A percentile compares a stretch with the other conserved stretches of the same genome.
Conservation (phyloP, 2,113 vertebrate genomes). For the Grallaria varia region DNA sequence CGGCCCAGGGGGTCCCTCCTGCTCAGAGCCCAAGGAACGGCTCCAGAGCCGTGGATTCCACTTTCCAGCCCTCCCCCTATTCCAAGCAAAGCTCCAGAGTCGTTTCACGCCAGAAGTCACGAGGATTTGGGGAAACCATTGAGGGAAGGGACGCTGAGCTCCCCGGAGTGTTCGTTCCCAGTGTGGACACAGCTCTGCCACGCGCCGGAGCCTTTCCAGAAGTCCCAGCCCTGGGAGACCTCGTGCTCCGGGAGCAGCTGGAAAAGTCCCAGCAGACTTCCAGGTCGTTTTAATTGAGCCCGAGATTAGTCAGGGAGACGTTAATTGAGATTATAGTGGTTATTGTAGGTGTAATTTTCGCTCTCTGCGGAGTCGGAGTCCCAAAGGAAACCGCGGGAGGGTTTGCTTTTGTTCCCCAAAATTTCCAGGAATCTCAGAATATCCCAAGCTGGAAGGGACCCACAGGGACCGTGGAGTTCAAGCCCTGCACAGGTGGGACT, state of each 20-base stretch:
- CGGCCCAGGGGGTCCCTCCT: rapidly evolving
- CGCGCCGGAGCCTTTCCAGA: neutral
- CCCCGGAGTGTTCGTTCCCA: neutral
- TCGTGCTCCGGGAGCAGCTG: neutral
- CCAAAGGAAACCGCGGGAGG: rapidly evolving
- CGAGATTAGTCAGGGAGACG: neutral
- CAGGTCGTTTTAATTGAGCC: neutral
- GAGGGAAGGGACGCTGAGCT: neutral
- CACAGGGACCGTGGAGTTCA: neutral
- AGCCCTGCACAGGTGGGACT: rapidly evolving
- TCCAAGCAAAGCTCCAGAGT: neutral
- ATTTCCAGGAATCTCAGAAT: neutral
- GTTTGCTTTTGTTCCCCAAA: neutral
- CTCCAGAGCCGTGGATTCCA: neutral
- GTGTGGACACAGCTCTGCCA: neutral
- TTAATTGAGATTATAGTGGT: neutral
- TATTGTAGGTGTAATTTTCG: rapidly evolving
- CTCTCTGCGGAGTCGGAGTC: neutral
- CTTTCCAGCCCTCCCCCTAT: neutral
- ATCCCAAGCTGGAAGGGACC: neutral
- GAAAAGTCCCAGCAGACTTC: neutral
- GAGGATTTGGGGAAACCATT: neutral
- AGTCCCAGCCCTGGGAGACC: neutral
- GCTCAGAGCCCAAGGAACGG: neutral
- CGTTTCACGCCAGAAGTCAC: neutral